phyloP scores from a whole-genome alignment of 1,140 invertebrate genomes.

The Harpegnathos saltator region DNA sequence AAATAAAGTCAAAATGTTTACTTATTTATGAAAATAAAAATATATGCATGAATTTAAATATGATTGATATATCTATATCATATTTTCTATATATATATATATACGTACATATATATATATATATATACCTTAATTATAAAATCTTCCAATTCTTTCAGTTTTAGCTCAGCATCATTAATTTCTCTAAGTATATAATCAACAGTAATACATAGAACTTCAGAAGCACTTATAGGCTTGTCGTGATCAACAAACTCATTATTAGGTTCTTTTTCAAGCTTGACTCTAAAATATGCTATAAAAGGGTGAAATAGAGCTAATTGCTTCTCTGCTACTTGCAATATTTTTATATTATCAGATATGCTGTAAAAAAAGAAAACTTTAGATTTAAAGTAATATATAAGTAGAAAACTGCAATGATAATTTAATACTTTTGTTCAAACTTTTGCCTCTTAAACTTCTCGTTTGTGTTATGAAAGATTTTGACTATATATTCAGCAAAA shows the following conservation, averaged over 20 bases:
- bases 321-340: background rate
- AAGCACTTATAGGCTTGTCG: conserved; percentile 51
- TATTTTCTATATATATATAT: background rate
- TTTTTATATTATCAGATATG: conserved; percentile 30
- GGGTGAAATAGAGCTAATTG: conserved; percentile 49
- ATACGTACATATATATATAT: background rate
- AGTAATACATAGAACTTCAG: conserved; percentile 27
- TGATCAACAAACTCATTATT: conserved; percentile 51
- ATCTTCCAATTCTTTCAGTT: conserved; percentile 39
- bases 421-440: conserved; percentile 3
- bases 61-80: background rate
- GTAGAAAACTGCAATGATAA: background rate
- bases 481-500: background rate
- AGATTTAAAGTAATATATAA: background rate
- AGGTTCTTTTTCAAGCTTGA: conserved; percentile 27
- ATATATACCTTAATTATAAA: conserved; percentile 39
- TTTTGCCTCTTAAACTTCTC: background rate
- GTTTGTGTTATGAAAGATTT: background rate
- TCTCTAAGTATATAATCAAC: conserved; percentile 32
- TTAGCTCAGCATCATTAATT: conserved; percentile 21
- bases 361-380: background rate
- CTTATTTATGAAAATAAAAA: conserved; percentile 12
- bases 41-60: background rate
- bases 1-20: background rate
- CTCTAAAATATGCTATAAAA: conserved; percentile 45